Evolutionary conservation across 2,888 invertebrate species (phyloP).

Genomic region (Calephelis perditalis): DNA sequence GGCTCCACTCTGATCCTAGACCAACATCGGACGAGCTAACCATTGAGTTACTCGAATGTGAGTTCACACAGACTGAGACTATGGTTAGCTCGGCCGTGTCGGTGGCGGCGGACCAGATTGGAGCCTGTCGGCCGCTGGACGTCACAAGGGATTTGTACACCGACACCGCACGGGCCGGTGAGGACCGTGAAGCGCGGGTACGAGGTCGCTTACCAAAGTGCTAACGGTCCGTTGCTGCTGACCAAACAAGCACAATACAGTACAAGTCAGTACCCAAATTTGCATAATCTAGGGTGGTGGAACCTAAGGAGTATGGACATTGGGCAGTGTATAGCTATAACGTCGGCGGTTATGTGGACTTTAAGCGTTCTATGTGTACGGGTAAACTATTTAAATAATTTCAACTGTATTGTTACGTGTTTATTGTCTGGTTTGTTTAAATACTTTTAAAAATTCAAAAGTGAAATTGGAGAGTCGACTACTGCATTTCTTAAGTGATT

Average conservation of each 20-base stretch:
- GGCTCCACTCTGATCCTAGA: conserved; percentile 36
- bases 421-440: background rate
- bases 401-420: background rate
- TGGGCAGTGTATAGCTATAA: conserved; percentile 27
- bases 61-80: conserved; percentile 27
- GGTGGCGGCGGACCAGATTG: conserved; percentile 30
- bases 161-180: conserved; percentile 55
- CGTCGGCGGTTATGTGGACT: conserved; percentile 27
- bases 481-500: background rate
- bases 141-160: conserved; percentile 71
- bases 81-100: conserved; percentile 21
- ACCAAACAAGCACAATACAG: conserved; percentile 76
- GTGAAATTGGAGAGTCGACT: background rate
- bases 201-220: conserved; percentile 72
- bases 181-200: conserved; percentile 55
- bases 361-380: conserved; percentile 25
- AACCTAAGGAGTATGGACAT: conserved; percentile 27
- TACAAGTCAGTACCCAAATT: conserved; percentile 72
- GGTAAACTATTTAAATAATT: conserved; percentile 9
- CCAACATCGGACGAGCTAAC: conserved; percentile 28
- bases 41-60: conserved; percentile 24
- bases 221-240: conserved; percentile 77
- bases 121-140: conserved; percentile 63
- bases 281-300: conserved; percentile 50
- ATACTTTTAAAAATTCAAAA: background rate